Evolutionary conservation across 2,888 invertebrate species (phyloP).

Genomic region (Metacarcinus magister): DNA sequence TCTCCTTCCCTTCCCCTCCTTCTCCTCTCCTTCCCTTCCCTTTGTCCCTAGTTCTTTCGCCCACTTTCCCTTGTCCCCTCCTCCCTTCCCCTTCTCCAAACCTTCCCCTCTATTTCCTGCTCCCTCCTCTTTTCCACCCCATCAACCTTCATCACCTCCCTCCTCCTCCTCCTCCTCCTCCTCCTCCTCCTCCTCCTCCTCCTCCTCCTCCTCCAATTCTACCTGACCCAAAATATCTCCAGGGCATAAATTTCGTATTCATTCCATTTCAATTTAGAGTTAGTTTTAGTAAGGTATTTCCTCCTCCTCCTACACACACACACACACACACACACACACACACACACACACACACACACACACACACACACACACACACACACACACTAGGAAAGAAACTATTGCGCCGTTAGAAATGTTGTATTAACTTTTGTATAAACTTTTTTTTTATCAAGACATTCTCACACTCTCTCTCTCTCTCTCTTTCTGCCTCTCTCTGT

Average conservation of each 20-base stretch:
- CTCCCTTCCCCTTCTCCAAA: neutral
- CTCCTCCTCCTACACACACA: neutral
- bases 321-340: conserved; percentile 18
- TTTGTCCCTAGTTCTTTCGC: too few species aligned
- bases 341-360: neutral
- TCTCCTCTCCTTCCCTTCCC: too few species aligned
- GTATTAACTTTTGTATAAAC: neutral
- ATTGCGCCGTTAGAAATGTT: neutral
- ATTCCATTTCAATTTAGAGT: neutral
- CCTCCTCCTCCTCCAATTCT: conserved; percentile 12
- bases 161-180: conserved; percentile 9
- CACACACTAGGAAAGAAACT: neutral
- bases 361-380: neutral
- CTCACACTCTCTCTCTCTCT: conserved; percentile 42
- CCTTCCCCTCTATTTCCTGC: neutral
- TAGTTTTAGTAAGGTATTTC: neutral
- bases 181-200: conserved; percentile 26
- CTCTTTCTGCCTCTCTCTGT: conserved; percentile 41
- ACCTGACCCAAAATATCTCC: neutral
- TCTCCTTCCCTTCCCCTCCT: too few species aligned
- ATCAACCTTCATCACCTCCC: neutral
- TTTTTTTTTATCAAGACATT: too few species aligned
- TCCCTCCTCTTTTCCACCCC: neutral
- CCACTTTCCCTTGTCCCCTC: too few species aligned
- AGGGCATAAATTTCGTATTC: neutral